A percentile compares a stretch with the other conserved stretches of the same genome.
Evolutionary conservation across 2,113 vertebrate species (phyloP).

Genomic region (Budorcas taxicolor): DNA sequence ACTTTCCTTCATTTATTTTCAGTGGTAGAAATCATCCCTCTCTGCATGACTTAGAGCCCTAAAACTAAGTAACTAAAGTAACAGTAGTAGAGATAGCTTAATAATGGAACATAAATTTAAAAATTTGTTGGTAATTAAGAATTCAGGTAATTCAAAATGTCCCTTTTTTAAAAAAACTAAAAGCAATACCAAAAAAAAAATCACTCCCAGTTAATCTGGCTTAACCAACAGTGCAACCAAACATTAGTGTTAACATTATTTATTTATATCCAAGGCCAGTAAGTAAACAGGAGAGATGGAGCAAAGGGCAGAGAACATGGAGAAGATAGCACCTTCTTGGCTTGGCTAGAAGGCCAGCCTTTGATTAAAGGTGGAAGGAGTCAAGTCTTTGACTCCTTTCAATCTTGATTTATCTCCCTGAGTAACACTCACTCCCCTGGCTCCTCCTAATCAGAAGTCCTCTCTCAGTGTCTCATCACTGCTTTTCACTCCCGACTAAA

Average conservation of each 20-base stretch:
- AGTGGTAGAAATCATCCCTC: background rate
- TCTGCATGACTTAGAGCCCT: background rate
- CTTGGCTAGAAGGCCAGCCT: background rate
- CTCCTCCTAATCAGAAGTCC: background rate
- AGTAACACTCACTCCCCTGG: background rate
- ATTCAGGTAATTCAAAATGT: background rate
- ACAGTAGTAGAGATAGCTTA: background rate
- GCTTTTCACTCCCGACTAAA: background rate
- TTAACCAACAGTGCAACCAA: background rate
- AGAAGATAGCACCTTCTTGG: background rate
- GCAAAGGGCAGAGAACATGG: background rate
- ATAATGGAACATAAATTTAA: background rate
- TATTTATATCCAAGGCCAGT: background rate
- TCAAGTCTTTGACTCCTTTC: background rate
- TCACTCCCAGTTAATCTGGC: background rate
- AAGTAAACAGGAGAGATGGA: background rate
- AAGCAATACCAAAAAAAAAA: background rate
- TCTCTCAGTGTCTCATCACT: background rate
- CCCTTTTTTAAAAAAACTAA: background rate
- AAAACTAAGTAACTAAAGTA: background rate
- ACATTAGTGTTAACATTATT: background rate
- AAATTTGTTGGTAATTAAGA: background rate
- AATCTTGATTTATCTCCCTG: background rate
- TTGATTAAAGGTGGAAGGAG: background rate
- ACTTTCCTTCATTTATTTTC: conserved; percentile 16